These are phyloP conservation scores for Nettapus auritus DNA, from an alignment of 2,113 vertebrate species.

Conservation along the genomic window DNA sequence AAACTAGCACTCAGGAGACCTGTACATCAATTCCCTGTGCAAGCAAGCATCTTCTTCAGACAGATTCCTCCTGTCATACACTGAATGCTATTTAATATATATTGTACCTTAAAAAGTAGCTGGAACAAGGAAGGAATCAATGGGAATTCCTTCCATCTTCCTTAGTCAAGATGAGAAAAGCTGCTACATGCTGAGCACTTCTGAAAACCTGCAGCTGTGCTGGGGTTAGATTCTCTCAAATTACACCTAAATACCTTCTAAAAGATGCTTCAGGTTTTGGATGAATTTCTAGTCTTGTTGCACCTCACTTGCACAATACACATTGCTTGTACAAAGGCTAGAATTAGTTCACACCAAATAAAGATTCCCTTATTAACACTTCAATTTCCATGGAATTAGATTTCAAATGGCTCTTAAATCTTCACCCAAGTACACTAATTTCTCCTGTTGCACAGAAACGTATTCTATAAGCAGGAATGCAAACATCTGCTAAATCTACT, in stretches of 20 bases:
- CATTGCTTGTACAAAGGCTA: background rate
- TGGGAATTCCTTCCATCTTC: background rate
- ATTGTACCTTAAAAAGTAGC: background rate
- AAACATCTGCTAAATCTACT: background rate
- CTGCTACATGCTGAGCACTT: background rate
- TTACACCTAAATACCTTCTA: background rate
- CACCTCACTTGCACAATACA: background rate
- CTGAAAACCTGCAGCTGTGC: background rate
- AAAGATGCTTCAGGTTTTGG: background rate
- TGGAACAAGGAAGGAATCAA: background rate
- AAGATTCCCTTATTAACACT: background rate
- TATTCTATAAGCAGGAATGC: background rate
- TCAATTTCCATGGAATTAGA: background rate
- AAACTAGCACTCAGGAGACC: background rate
- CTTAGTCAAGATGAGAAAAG: background rate
- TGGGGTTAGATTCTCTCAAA: background rate
- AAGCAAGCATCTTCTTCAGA: background rate
- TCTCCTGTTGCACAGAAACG: background rate
- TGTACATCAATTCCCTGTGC: background rate
- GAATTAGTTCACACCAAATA: fast-evolving
- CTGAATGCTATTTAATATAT: background rate
- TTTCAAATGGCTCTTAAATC: background rate
- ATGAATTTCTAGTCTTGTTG: background rate
- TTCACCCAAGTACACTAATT: background rate
- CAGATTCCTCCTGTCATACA: background rate